phyloP scores from a whole-genome alignment of 1,140 invertebrate genomes.

The Aphaenogaster floridana region DNA sequence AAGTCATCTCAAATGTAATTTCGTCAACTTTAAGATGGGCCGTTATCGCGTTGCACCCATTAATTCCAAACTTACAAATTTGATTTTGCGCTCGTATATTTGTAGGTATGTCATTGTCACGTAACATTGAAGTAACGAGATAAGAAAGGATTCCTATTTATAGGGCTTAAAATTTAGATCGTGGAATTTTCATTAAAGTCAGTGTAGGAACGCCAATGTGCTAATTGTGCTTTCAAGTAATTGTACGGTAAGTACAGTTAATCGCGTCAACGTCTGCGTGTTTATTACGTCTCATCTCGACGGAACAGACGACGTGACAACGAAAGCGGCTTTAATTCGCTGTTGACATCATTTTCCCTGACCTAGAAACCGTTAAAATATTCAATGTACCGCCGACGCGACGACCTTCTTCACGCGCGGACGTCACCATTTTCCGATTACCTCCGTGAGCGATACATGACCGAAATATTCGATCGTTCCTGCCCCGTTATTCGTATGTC shows the following conservation, averaged over 20 bases:
- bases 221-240: slow-evolving; percentile 37
- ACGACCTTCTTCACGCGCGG: slow-evolving; percentile 62
- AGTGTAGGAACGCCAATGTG: slow-evolving; percentile 1
- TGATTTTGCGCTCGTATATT: background rate
- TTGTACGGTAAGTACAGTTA: slow-evolving; percentile 30
- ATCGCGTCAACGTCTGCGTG: slow-evolving; percentile 19
- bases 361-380: slow-evolving; percentile 78
- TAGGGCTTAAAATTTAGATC: background rate
- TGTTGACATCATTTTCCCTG: slow-evolving; percentile 80
- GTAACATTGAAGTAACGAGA: background rate
- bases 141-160: background rate
- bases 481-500: background rate
- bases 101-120: background rate
- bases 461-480: slow-evolving; percentile 57
- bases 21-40: background rate
- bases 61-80: background rate
- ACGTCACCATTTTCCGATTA: slow-evolving; percentile 65
- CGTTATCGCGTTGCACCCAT: background rate
- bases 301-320: slow-evolving; percentile 56
- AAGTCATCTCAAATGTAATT: background rate
- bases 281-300: slow-evolving; percentile 62
- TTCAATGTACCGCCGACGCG: slow-evolving; percentile 67
- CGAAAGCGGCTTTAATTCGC: slow-evolving; percentile 78
- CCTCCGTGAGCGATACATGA: slow-evolving; percentile 38
- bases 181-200: slow-evolving; percentile 31